These are phyloP conservation scores for Agonopterix arenella DNA, from an alignment of 2,888 invertebrate species.

Conservation along the genomic window DNA sequence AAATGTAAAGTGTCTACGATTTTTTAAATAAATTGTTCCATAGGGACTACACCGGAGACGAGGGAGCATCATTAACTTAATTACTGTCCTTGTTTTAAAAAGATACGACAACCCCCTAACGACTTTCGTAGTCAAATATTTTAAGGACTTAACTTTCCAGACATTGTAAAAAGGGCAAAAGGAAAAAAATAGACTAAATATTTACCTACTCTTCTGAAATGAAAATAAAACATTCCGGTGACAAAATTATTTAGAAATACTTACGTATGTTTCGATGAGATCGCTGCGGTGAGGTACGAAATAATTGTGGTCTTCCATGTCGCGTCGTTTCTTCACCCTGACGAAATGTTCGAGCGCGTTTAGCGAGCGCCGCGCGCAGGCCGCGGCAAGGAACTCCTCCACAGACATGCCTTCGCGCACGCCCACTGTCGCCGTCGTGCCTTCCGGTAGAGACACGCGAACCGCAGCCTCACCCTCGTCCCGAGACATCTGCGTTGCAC, in stretches of 20 bases:
- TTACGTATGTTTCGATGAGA: conserved; percentile 96
- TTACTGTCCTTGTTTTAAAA: conserved; percentile 30
- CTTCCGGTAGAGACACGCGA: conserved; percentile 93
- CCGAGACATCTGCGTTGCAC: conserved; percentile 82
- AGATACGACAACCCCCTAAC: conserved; percentile 19
- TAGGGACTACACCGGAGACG: conserved; percentile 21
- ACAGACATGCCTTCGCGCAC: conserved; percentile 95
- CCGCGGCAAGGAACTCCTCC: conserved; percentile 95
- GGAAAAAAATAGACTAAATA: too few relatives aligned
- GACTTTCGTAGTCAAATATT: conserved; percentile 1
- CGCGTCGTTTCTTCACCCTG: conserved; percentile 93
- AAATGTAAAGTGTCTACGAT: conserved; percentile 26
- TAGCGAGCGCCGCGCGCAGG: conserved; percentile 93
- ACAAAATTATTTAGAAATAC: conserved; percentile 39
- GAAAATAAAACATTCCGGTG: too few relatives aligned
- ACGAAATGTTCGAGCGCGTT: conserved; percentile 98
- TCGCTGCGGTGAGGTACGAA: conserved; percentile 97
- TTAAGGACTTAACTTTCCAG: too few relatives aligned
- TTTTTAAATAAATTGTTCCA: conserved; percentile 26
- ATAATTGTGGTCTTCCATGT: conserved; percentile 97
- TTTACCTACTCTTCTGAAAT: too few relatives aligned
- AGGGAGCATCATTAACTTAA: conserved; percentile 37
- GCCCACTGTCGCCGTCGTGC: conserved; percentile 87
- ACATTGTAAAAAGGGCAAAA: too few relatives aligned
- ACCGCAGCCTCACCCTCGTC: conserved; percentile 92